phyloP scores from a whole-genome alignment of 2,888 invertebrate species.

The Penaeus monodon region DNA sequence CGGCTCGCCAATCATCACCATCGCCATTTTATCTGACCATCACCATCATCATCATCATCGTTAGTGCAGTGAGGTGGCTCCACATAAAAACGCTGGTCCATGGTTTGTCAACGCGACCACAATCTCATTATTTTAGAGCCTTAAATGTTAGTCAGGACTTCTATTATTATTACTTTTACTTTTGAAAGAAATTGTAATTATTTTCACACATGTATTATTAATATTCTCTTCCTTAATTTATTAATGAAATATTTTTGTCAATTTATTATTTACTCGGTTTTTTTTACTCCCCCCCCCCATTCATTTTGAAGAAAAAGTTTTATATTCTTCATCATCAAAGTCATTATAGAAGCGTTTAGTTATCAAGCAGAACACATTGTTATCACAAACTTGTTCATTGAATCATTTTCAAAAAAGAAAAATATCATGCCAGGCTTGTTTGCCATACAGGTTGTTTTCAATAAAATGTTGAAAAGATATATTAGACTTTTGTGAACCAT shows the following conservation, averaged over 20 bases:
- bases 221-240: slow-evolving; percentile 26
- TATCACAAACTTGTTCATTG: too few relatives aligned
- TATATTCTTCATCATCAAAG: neutral
- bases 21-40: neutral
- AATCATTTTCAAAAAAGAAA: too few relatives aligned
- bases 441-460: too few relatives aligned
- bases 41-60: slow-evolving; percentile 8
- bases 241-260: slow-evolving; percentile 35
- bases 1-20: too few relatives aligned
- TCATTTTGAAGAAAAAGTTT: slow-evolving; percentile 42
- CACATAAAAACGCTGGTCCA: slow-evolving; percentile 42
- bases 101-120: slow-evolving; percentile 41
- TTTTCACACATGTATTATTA: slow-evolving; percentile 3
- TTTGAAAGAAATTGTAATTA: neutral
- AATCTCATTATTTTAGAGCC: slow-evolving; percentile 40
- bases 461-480: too few relatives aligned
- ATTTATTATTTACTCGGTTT: slow-evolving; percentile 25
- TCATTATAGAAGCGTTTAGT: neutral
- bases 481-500: too few relatives aligned
- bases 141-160: neutral
- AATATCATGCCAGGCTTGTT: too few relatives aligned
- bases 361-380: too few relatives aligned
- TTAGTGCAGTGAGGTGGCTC: slow-evolving; percentile 42
- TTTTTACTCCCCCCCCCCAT: slow-evolving; percentile 9
- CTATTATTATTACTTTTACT: too few relatives aligned